Evolutionary conservation across 2,113 vertebrate species (phyloP).

Genomic region (Pedetes capensis): DNA sequence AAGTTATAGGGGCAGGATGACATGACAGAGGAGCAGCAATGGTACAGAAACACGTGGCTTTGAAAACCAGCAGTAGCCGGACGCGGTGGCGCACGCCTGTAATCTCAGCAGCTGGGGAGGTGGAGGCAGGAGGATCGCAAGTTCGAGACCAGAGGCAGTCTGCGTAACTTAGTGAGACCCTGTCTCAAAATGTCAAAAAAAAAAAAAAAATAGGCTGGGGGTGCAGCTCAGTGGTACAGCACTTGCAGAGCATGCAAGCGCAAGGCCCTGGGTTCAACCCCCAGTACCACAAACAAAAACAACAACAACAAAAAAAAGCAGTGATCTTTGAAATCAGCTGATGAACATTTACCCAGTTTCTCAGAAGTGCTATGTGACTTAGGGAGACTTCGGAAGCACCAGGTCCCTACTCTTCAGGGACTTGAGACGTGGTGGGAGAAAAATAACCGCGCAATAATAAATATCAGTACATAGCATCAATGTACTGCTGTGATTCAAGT

Average conservation of each 20-base stretch:
- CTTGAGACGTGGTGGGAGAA: neutral
- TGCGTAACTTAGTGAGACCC: no score
- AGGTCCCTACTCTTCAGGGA: neutral
- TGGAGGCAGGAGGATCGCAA: no score
- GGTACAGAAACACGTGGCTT: neutral
- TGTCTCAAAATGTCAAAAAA: no score
- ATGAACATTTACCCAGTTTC: neutral
- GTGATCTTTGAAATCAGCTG: neutral
- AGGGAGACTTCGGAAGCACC: neutral
- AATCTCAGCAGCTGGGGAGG: no score
- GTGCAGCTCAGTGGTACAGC: no score
- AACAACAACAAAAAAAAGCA: no score
- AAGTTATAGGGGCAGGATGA: neutral
- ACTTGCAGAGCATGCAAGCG: no score
- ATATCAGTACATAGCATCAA: neutral
- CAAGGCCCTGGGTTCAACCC: no score
- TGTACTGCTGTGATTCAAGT: neutral
- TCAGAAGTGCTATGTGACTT: neutral
- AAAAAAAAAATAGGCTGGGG: no score
- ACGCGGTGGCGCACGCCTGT: no score
- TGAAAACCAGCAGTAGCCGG: constrained; percentile 40
- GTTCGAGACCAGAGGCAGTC: no score
- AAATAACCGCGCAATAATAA: neutral
- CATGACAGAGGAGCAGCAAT: neutral
- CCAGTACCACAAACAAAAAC: no score